phyloP scores from a whole-genome alignment of 2,888 invertebrate species.

The Sicus ferrugineus region DNA sequence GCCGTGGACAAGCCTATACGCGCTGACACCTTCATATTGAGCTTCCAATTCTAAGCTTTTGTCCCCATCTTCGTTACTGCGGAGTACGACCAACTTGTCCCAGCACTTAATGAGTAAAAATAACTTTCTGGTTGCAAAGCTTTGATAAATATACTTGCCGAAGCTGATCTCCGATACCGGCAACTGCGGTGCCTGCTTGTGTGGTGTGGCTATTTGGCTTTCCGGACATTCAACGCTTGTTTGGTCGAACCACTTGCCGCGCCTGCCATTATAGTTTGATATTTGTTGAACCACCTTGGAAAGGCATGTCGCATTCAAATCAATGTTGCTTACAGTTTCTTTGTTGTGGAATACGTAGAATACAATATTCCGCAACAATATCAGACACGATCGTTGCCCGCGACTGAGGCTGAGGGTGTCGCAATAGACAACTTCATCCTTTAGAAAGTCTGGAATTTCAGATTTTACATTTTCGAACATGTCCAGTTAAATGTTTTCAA shows the following conservation, averaged over 20 bases:
- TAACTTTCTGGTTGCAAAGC: slow-evolving; percentile 42
- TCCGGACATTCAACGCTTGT: neutral
- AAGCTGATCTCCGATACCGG: slow-evolving; percentile 41
- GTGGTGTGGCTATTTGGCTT: neutral
- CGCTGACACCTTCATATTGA: slow-evolving; percentile 47
- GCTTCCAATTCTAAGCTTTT: slow-evolving; percentile 42
- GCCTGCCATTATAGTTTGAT: slow-evolving; percentile 46
- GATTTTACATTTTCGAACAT: slow-evolving; percentile 38
- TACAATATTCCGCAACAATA: slow-evolving; percentile 50
- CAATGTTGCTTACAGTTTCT: slow-evolving; percentile 49
- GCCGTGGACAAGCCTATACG: slow-evolving; percentile 47
- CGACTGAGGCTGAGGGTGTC: slow-evolving; percentile 38
- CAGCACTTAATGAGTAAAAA: slow-evolving; percentile 56
- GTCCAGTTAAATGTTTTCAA: no score
- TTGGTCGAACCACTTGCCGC: slow-evolving; percentile 39
- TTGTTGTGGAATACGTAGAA: slow-evolving; percentile 55
- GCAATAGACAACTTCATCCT: slow-evolving; percentile 38
- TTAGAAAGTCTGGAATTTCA: slow-evolving; percentile 42
- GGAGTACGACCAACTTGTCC: slow-evolving; percentile 52
- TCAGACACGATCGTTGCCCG: slow-evolving; percentile 41
- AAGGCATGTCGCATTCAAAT: slow-evolving; percentile 47
- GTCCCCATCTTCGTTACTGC: slow-evolving; percentile 31
- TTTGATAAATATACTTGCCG: slow-evolving; percentile 56
- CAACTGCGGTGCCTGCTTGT: neutral
- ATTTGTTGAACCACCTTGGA: slow-evolving; percentile 35